These are phyloP conservation scores for Spinibarbus caldwelli DNA, from an alignment of 2,797 vertebrate species.

Conservation along the genomic window DNA sequence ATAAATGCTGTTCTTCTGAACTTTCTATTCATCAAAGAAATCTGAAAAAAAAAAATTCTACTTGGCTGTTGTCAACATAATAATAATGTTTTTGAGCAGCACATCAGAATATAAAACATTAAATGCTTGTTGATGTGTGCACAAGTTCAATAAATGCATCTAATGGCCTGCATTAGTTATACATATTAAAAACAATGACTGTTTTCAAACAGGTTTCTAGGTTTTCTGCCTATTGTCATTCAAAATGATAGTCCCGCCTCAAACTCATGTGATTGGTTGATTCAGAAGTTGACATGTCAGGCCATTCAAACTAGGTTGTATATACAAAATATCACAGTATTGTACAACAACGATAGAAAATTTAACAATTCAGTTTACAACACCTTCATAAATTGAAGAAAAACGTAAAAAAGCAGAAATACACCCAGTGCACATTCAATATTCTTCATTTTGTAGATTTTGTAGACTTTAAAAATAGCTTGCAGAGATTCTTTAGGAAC, in stretches of 20 bases:
- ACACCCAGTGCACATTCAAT: too few species aligned
- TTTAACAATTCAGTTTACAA: neutral
- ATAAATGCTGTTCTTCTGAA: neutral
- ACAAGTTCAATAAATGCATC: neutral
- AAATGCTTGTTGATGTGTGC: neutral
- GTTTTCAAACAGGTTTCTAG: constrained; percentile 29
- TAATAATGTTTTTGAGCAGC: neutral
- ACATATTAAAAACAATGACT: constrained; percentile 24
- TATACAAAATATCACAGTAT: neutral
- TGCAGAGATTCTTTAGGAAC: neutral
- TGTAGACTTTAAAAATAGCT: too few species aligned
- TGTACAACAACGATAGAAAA: neutral
- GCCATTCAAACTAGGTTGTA: neutral
- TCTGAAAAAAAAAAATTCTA: too few species aligned
- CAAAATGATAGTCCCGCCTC: neutral
- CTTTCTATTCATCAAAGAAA: neutral
- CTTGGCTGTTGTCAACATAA: neutral
- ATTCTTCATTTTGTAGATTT: too few species aligned
- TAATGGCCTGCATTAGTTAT: neutral
- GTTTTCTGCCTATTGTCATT: neutral
- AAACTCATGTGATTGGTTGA: neutral
- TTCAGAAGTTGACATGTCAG: neutral
- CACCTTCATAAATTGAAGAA: neutral
- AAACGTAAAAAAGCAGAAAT: neutral
- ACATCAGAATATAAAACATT: neutral